Conservation (phyloP, 2,113 vertebrate species). For the Ailurus styani region DNA sequence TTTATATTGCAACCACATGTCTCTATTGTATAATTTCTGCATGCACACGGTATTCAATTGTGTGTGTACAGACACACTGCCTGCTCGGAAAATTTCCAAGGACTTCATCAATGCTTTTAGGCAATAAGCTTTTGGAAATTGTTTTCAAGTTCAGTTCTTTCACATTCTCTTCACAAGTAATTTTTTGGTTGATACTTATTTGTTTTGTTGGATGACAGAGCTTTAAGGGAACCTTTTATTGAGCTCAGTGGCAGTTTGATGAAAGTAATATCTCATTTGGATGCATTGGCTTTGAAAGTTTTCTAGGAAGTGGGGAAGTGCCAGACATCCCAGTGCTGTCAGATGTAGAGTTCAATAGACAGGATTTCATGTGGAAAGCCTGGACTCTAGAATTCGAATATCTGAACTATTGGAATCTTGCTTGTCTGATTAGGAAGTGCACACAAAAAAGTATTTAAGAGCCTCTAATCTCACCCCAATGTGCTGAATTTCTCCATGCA, state of each 20-base stretch:
- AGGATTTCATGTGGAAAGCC: background rate
- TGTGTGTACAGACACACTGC: background rate
- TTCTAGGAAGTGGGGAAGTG: background rate
- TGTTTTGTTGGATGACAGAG: slow-evolving; percentile 46
- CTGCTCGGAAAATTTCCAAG: background rate
- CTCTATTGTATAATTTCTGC: background rate
- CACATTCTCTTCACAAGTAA: slow-evolving; percentile 16
- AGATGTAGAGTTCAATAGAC: background rate
- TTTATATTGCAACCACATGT: background rate
- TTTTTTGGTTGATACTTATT: slow-evolving; percentile 28
- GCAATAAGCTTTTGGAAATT: background rate
- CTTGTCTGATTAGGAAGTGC: background rate
- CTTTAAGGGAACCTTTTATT: slow-evolving; percentile 30
- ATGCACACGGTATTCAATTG: background rate
- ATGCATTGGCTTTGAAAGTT: slow-evolving; percentile 7
- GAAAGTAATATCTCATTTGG: slow-evolving; percentile 40
- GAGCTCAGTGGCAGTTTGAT: slow-evolving; percentile 23
- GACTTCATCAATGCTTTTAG: background rate
- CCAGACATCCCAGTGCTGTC: background rate
- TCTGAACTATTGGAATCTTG: background rate
- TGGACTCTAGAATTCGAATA: background rate
- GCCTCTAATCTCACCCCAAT: background rate
- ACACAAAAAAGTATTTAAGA: background rate
- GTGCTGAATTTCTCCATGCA: background rate
- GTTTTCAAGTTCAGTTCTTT: background rate